Percentiles rank a stretch among this genome's conserved stretches.
Evolutionary conservation across 2,113 vertebrate genomes (phyloP).

Genomic region (Anguilla japonica): DNA sequence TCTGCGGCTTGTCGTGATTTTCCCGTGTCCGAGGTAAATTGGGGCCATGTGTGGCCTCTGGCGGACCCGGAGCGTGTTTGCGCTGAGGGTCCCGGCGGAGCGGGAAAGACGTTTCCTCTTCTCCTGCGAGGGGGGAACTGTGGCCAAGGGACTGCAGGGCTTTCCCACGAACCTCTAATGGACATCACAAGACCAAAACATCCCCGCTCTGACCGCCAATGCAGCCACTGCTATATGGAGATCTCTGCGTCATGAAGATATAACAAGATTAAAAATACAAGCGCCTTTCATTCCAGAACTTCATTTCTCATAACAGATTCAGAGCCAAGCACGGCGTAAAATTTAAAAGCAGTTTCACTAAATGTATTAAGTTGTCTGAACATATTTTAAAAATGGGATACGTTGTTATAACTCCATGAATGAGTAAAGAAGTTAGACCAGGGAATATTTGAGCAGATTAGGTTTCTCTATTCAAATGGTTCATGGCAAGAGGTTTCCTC

Average conservation of each 20-base stretch:
- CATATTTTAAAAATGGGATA: too few relatives aligned
- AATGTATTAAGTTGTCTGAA: too few relatives aligned
- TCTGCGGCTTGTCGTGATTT: neutral
- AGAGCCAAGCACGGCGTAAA: too few relatives aligned
- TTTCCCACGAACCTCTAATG: constrained; percentile 17
- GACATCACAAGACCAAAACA: neutral
- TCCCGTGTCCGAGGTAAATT: constrained; percentile 10
- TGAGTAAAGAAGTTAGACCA: too few relatives aligned
- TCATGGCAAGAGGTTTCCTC: too few relatives aligned
- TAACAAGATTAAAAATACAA: neutral
- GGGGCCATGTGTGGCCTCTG: constrained; percentile 13
- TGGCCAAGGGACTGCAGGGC: constrained; percentile 13
- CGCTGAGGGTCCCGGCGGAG: constrained; percentile 6
- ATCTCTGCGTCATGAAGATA: neutral
- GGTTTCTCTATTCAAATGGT: too few relatives aligned
- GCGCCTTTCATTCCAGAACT: neutral
- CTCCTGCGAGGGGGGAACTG: neutral
- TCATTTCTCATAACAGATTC: neutral
- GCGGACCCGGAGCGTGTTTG: neutral
- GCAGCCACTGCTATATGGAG: neutral
- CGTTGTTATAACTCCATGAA: too few relatives aligned
- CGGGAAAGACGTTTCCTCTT: neutral
- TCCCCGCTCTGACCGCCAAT: neutral
- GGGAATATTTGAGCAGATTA: too few relatives aligned
- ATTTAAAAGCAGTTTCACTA: too few relatives aligned